A percentile compares a stretch with the other conserved stretches of the same genome.
Conservation (phyloP, 2,797 vertebrate species). For the Onychomys arenicola region DNA sequence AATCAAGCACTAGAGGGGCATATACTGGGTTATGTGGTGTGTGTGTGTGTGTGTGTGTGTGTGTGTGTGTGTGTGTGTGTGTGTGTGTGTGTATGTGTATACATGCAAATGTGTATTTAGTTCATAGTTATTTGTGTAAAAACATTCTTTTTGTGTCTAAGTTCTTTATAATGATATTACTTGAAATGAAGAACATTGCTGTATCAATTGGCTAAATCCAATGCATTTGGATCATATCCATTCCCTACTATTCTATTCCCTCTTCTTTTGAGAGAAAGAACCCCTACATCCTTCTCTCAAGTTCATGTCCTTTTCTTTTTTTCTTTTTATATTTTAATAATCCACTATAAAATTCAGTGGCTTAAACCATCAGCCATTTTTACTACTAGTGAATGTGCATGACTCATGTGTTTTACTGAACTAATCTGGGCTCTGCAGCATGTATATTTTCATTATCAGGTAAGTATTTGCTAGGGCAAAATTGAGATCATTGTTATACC, state of each 20-base stretch:
- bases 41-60: neutral
- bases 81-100: neutral
- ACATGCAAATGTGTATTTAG: neutral
- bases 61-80: neutral
- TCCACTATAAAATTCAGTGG: slow-evolving; percentile 3
- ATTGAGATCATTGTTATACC: slow-evolving; percentile 46
- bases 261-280: neutral
- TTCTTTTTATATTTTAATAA: neutral
- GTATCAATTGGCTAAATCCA: neutral
- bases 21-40: neutral
- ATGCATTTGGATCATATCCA: neutral
- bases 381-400: neutral
- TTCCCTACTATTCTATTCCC: neutral
- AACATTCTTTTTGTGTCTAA: neutral
- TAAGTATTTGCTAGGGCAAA: neutral
- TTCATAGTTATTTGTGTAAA: slow-evolving; percentile 8
- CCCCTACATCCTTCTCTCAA: neutral
- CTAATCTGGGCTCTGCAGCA: neutral
- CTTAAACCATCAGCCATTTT: slow-evolving; percentile 45
- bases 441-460: slow-evolving; percentile 29
- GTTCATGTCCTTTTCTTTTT: neutral
- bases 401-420: slow-evolving; percentile 22
- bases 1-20: slow-evolving; percentile 9
- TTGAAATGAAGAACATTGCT: neutral
- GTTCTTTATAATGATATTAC: slow-evolving; percentile 14